A percentile compares a stretch with the other conserved stretches of the same genome.
These are phyloP conservation scores for Copsychus sechellarum DNA, from an alignment of 2,113 vertebrate genomes.

Conservation along the genomic window DNA sequence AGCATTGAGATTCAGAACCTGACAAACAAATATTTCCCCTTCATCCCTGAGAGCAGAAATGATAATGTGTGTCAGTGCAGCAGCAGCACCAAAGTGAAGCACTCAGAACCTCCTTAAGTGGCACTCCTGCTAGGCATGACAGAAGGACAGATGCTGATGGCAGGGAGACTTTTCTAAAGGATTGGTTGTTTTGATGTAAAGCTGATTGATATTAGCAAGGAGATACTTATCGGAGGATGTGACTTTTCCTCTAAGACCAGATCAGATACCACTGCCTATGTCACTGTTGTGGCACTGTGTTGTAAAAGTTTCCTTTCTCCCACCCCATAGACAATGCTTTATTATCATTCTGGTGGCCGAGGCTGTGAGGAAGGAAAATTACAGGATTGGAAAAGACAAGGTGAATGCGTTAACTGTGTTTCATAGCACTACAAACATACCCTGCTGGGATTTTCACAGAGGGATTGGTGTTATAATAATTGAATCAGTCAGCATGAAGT, in stretches of 20 bases:
- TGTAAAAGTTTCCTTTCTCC: background rate
- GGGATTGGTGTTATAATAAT: background rate
- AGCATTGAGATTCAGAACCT: background rate
- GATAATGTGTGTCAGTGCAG: background rate
- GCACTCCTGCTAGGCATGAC: background rate
- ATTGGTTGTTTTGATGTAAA: background rate
- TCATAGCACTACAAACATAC: background rate
- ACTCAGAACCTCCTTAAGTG: background rate
- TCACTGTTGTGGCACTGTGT: rapidly evolving
- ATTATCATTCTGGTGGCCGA: background rate
- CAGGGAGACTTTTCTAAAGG: background rate
- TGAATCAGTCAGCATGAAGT: background rate
- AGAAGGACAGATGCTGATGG: background rate
- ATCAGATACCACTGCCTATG: background rate
- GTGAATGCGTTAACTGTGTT: background rate
- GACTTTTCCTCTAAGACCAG: background rate
- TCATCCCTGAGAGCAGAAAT: background rate
- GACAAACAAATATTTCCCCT: background rate
- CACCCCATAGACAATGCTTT: background rate
- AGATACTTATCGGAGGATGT: background rate
- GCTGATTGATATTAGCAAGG: background rate
- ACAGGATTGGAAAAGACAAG: background rate
- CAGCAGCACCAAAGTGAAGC: background rate
- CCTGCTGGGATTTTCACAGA: background rate
- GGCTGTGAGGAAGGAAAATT: background rate